Conservation (phyloP, 2,888 invertebrate genomes). For the Cyaniris semiargus region DNA sequence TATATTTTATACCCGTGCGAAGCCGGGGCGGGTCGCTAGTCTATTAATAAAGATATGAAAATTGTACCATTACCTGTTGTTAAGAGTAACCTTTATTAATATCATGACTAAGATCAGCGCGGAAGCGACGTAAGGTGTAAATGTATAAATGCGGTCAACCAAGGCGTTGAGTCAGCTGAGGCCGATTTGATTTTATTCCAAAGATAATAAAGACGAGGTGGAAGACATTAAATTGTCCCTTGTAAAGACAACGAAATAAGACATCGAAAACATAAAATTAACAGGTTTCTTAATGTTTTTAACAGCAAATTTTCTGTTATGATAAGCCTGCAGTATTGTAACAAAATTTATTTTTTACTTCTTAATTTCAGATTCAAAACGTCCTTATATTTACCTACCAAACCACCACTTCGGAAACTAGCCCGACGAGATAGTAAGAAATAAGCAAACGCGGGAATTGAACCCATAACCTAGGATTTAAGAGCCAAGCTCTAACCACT, state of each 20-base stretch:
- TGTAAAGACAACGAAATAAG: neutral
- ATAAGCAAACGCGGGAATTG: no score
- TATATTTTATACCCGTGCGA: no score
- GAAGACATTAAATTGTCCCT: neutral
- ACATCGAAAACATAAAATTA: neutral
- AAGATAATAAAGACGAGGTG: neutral
- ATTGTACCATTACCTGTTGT: neutral
- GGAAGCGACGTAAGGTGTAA: conserved; percentile 5
- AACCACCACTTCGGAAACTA: no score
- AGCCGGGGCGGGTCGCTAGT: no score
- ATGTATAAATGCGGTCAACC: conserved; percentile 19
- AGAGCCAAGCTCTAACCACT: neutral
- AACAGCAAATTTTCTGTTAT: no score
- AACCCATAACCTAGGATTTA: neutral
- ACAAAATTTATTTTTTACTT: no score
- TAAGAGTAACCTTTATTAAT: neutral
- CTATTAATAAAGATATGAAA: neutral
- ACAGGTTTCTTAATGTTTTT: neutral
- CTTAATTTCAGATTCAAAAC: no score
- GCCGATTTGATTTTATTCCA: conserved; percentile 9
- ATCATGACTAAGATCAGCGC: neutral
- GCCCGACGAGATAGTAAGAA: no score
- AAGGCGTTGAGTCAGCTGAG: conserved; percentile 22
- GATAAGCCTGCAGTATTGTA: no score
- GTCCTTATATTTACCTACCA: no score